phyloP scores from a whole-genome alignment of 92 coral and sea anemone species.

The Metridium senile region DNA sequence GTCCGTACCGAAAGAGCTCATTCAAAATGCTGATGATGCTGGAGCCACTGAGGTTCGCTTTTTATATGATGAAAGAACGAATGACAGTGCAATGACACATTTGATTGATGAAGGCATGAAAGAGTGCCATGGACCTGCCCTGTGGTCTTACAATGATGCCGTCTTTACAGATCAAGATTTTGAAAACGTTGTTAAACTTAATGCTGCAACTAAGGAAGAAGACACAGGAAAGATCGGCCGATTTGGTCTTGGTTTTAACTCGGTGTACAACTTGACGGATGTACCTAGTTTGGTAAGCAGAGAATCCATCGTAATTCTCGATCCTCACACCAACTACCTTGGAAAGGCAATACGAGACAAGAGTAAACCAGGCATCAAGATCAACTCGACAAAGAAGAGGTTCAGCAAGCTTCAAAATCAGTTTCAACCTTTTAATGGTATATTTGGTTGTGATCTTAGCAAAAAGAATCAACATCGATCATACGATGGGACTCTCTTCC shows the following conservation, averaged over 20 bases:
- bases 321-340: conserved; percentile 75
- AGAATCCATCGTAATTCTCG: conserved; percentile 64
- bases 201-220: conserved; percentile 80
- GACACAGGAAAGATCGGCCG: conserved; percentile 82
- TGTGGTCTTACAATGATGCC: conserved; percentile 92
- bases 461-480: conserved; percentile 36
- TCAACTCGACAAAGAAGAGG: conserved; percentile 52
- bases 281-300: conserved; percentile 83
- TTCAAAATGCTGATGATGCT: conserved; percentile 92
- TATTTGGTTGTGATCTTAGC: conserved; percentile 82
- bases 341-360: conserved; percentile 77
- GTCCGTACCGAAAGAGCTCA: conserved; percentile 87
- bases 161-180: conserved; percentile 85
- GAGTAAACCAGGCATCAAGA: conserved; percentile 80
- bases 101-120: conserved; percentile 83
- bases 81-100: conserved; percentile 50
- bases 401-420: conserved; percentile 58
- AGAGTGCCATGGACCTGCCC: conserved; percentile 87
- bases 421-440: conserved; percentile 81
- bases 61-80: conserved; percentile 70
- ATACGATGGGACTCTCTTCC: conserved; percentile 83
- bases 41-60: conserved; percentile 79
- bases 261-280: conserved; percentile 86
- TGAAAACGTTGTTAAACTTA: conserved; percentile 78
- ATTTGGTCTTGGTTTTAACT: conserved; percentile 90